Evolutionary conservation across 2,797 vertebrate species (phyloP).

Genomic region (Channallabes apus): DNA sequence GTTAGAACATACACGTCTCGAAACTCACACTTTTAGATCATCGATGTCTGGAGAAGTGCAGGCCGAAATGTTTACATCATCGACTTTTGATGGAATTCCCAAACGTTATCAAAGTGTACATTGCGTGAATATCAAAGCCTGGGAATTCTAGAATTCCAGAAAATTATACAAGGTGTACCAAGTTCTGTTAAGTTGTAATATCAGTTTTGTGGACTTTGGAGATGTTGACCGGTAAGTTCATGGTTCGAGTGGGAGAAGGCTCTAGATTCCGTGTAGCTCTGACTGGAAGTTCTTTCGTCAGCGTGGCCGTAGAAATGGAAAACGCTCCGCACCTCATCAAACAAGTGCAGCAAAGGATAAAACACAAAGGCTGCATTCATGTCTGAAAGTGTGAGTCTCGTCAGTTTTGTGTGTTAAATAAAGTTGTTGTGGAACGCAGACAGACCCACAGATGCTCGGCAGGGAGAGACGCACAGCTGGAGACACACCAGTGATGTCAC

Average conservation of each 20-base stretch:
- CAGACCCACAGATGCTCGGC: constrained; percentile 23
- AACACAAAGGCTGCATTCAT: constrained; percentile 40
- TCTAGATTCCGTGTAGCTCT: neutral
- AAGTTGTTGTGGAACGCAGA: constrained; percentile 15
- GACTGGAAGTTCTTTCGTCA: constrained; percentile 18
- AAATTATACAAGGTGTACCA: too few species aligned
- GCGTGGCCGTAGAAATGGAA: constrained; percentile 2
- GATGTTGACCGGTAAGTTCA: neutral
- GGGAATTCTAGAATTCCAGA: too few species aligned
- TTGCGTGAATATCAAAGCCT: neutral
- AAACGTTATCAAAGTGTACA: neutral
- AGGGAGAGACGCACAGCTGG: constrained; percentile 28
- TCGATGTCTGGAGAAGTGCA: neutral
- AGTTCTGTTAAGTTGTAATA: neutral
- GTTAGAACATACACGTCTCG: neutral
- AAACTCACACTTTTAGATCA: neutral
- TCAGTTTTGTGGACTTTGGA: neutral
- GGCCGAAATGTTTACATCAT: too few species aligned
- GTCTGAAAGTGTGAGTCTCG: constrained; percentile 1
- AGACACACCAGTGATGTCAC: constrained; percentile 32
- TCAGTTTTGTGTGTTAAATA: neutral
- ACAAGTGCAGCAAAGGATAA: constrained; percentile 16
- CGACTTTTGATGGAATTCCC: neutral
- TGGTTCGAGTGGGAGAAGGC: neutral
- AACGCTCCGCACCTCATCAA: constrained; percentile 30